Base-by-base conservation (phyloP, 2,797 vertebrate genomes). In the Zonotrichia albicollis region DNA sequence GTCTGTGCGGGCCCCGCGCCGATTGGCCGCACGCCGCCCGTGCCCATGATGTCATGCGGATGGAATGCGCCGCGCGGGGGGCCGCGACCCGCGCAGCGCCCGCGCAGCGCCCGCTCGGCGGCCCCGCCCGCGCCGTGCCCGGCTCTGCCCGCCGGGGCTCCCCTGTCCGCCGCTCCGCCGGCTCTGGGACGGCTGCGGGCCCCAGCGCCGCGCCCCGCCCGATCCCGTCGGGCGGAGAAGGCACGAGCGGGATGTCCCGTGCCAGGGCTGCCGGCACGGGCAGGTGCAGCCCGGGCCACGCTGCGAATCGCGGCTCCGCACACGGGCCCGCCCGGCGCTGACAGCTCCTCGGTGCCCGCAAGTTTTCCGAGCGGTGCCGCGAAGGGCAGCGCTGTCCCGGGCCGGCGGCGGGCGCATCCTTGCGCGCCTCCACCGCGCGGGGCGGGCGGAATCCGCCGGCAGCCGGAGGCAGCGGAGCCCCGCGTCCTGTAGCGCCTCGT, bases 11-110 rank as follows among this genome's bases (percentile, higher is more conserved):
- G 96, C 95, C 87, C 96, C 75, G 61, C 96, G 96, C 96, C 79
- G 84, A 98, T 97, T 98, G 98, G 97, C 97, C 94, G 93, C 68
- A 90, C 93, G 68, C 94, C 94, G 90, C 94, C 81, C 84, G 92
- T 95, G 97, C 98, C 96, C 96, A 95, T 98, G 97, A 98, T 97
- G 98, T 98, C 97, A 98, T 91, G 95, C 85, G 89, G 85, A 72
- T 95, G 97, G 98, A 98, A 98, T 98, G 97, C 78, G 74, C 62
- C 51, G 60, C 74, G 91, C 78, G 82, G 80, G 80, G 62, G 55
- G 79, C 55, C 34, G 50, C 50, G 50, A 29, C 25, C 29, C 51
- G 51, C n/a, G n/a, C n/a, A n/a, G n/a, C n/a, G n/a, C n/a, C n/a
- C n/a, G 70, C 53, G 32, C 53, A 72, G 5, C 18, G 54, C 62